A percentile compares a stretch with the other conserved stretches of the same genome.
Conservation (phyloP, 2,888 invertebrate genomes). For the Euplexia lucipara region DNA sequence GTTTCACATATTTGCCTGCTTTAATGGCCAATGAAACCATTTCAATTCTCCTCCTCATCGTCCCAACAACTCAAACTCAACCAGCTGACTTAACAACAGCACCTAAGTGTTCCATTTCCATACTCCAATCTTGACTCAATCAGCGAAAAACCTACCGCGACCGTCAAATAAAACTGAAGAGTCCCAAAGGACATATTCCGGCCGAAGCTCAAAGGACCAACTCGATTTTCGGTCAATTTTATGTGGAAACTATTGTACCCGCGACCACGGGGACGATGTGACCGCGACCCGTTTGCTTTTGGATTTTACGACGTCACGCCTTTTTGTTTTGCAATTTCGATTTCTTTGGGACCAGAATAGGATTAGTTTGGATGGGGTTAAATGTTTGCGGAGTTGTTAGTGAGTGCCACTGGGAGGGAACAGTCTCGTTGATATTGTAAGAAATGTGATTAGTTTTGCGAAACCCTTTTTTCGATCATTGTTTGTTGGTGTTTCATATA, state of each 20-base stretch:
- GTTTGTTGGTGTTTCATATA: no score
- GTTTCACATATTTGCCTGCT: background rate
- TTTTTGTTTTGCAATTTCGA: constrained; percentile 59
- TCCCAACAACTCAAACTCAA: constrained; percentile 27
- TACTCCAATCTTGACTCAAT: constrained; percentile 64
- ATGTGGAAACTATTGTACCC: constrained; percentile 61
- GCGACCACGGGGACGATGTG: constrained; percentile 28
- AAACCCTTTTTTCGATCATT: background rate
- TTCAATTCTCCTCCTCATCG: constrained; percentile 41
- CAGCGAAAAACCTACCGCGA: constrained; percentile 59
- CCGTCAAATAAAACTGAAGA: constrained; percentile 61
- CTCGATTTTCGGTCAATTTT: constrained; percentile 56
- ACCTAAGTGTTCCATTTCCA: constrained; percentile 54
- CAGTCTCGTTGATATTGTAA: constrained; percentile 22
- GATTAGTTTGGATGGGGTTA: constrained; percentile 42
- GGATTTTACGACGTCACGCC: constrained; percentile 54
- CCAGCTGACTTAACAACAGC: constrained; percentile 46
- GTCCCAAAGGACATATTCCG: constrained; percentile 53
- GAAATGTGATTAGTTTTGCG: background rate
- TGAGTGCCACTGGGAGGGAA: constrained; percentile 4
- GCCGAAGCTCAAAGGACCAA: constrained; percentile 34
- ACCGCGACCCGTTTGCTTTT: constrained; percentile 34
- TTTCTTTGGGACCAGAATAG: constrained; percentile 48
- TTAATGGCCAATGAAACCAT: background rate
- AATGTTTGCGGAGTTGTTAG: constrained; percentile 46